Evolutionary conservation across 2,113 vertebrate species (phyloP), one percentile per base, ranked within the genome.

Genomic region (Datnioides undecimradiatus): DNA sequence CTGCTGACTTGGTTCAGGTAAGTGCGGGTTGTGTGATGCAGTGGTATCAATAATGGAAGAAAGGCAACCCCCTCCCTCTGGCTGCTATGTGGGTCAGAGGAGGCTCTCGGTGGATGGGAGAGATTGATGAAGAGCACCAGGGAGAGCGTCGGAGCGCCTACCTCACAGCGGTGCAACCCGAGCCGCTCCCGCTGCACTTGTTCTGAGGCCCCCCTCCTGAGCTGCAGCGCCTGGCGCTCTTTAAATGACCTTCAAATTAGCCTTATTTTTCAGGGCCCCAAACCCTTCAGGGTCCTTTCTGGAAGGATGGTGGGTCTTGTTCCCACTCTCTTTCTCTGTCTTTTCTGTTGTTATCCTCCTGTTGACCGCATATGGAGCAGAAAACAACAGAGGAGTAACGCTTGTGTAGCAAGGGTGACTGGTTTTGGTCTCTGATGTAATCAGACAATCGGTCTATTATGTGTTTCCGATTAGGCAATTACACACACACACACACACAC

Each of bases 191-290:
- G 59, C 67, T 84, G 86, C 91, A 85, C 89, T 91, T 85, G 74
- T 91, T 91, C 79, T 21, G 25, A 68, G 62, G 84, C 87, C 88
- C 90, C 86, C 93, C 92, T 90, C 83, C 87, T 86, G 92, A 88
- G 91, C 85, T 49, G 68, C 85, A 87, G 85, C 40, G 90, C 87
- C 87, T 90, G 87, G 38, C 77, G 88, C 89, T 93, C 93, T 94
- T 94, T 92, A 92, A 93, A 94, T 90, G 91, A 95, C 95, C 94
- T 95, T 95, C 93, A 95, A 87, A 86, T 94, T 94, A 93, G 88
- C 89, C 88, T 88, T 91, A 90, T 93, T 92, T 93, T 93, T 87
- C 79, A 85, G 74, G 57, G 71, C 76, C 71, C 58, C 58, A 75
- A 91, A 83, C 65, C 87, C 90, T 90, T 90, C 83, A 81, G 76